These are phyloP conservation scores for Poecilia latipinna DNA, from an alignment of 2,113 vertebrate genomes.

Conservation along the genomic window DNA sequence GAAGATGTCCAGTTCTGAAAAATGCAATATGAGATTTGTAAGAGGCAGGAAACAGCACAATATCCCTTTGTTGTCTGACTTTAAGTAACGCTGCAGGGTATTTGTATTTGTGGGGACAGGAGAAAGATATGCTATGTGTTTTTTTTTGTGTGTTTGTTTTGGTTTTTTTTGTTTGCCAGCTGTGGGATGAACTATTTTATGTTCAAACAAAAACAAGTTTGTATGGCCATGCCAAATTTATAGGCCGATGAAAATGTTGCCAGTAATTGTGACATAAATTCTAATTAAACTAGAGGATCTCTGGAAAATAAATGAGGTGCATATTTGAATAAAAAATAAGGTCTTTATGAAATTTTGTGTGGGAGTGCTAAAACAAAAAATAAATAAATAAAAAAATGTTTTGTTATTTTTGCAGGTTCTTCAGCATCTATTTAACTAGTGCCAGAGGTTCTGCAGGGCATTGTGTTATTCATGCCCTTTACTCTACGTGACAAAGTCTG, in stretches of 20 bases:
- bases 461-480: conserved; percentile 40
- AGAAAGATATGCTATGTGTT: neutral
- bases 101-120: conserved; percentile 11
- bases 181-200: neutral
- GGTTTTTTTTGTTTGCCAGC: neutral
- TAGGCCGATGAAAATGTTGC: neutral
- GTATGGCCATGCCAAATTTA: neutral
- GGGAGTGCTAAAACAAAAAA: neutral
- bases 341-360: neutral
- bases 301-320: neutral
- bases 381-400: neutral
- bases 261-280: neutral
- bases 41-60: conserved; percentile 16
- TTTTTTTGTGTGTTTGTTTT: too few species aligned
- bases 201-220: neutral
- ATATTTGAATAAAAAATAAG: neutral
- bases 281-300: neutral
- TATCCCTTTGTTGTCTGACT: conserved; percentile 12
- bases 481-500: conserved; percentile 46
- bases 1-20: neutral
- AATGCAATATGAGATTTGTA: neutral
- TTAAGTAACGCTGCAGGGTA: conserved; percentile 9
- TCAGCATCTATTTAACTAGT: conserved; percentile 21
- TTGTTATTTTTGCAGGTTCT: conserved; percentile 29
- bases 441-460: conserved; percentile 21